These are phyloP conservation scores for Apteryx owenii DNA, from an alignment of 2,113 vertebrate species.

Conservation along the genomic window DNA sequence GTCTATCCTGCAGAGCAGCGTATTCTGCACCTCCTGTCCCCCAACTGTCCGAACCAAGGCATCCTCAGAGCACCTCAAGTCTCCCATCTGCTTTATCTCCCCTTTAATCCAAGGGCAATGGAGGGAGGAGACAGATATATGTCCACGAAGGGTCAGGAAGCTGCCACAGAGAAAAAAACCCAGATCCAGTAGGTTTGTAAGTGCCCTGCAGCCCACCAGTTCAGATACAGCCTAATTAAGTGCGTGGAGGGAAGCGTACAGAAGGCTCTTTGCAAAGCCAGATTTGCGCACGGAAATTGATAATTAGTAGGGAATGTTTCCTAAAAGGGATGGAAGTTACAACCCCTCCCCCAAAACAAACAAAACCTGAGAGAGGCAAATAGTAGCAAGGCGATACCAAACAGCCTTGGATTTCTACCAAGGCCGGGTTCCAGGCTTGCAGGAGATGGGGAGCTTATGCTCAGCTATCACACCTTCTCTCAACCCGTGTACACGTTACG, in stretches of 20 bases:
- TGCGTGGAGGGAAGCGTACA: too few relatives aligned
- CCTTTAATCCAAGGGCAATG: too few relatives aligned
- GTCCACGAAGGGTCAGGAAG: rapidly evolving
- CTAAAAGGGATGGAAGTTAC: neutral
- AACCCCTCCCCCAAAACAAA: neutral
- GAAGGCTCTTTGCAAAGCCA: neutral
- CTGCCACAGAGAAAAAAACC: neutral
- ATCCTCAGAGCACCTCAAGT: rapidly evolving
- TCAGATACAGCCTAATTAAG: rapidly evolving
- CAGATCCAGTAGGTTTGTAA: rapidly evolving
- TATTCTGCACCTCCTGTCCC: neutral
- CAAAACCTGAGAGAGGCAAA: neutral
- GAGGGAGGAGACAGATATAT: neutral
- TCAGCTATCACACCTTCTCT: neutral
- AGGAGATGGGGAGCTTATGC: neutral
- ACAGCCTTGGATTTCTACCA: neutral
- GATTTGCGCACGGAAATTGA: neutral
- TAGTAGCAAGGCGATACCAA: neutral
- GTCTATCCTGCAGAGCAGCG: rapidly evolving
- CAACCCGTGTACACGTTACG: rapidly evolving
- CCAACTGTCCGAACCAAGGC: rapidly evolving
- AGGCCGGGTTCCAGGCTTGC: neutral
- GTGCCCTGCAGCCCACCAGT: neutral
- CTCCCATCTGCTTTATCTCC: neutral
- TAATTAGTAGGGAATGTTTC: neutral